phyloP scores from a whole-genome alignment of 2,797 vertebrate genomes.

The Thripadectes ignobilis region DNA sequence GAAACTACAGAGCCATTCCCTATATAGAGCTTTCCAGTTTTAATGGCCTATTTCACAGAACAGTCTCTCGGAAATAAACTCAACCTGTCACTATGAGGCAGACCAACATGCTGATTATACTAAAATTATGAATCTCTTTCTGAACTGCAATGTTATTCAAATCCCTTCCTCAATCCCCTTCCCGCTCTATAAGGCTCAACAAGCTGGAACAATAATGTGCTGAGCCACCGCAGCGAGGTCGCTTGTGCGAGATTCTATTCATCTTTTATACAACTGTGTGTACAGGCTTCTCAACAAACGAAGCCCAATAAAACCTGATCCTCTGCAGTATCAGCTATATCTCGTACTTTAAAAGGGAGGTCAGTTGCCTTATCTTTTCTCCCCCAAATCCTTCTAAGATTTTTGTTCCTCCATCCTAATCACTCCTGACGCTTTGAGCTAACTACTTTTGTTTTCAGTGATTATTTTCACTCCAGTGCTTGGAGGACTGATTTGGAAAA shows the following conservation, averaged over 20 bases:
- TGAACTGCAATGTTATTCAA: constrained; percentile 21
- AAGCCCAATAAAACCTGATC: neutral
- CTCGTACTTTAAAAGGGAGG: neutral
- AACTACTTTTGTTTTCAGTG: constrained; percentile 61
- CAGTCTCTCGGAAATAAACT: constrained; percentile 42
- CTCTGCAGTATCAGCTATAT: neutral
- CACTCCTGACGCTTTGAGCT: neutral
- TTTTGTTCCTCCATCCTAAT: neutral
- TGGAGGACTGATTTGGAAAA: constrained; percentile 56
- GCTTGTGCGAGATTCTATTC: neutral
- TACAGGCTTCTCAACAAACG: neutral
- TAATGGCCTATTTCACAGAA: constrained; percentile 58
- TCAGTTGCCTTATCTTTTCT: neutral
- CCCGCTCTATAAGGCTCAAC: constrained; percentile 34
- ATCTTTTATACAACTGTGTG: constrained; percentile 1
- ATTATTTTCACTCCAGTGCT: constrained; percentile 59
- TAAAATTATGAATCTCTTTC: constrained; percentile 46
- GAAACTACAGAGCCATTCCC: neutral
- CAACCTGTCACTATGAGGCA: constrained; percentile 43
- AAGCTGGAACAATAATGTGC: constrained; percentile 57
- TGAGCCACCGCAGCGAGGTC: constrained; percentile 13
- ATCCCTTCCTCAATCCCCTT: constrained; percentile 20
- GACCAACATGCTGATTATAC: constrained; percentile 28
- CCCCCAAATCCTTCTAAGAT: neutral
- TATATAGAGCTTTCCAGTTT: neutral